These are phyloP conservation scores for Drosophila yakuba DNA, from an alignment of 1,140 invertebrate species.

Conservation along the genomic window DNA sequence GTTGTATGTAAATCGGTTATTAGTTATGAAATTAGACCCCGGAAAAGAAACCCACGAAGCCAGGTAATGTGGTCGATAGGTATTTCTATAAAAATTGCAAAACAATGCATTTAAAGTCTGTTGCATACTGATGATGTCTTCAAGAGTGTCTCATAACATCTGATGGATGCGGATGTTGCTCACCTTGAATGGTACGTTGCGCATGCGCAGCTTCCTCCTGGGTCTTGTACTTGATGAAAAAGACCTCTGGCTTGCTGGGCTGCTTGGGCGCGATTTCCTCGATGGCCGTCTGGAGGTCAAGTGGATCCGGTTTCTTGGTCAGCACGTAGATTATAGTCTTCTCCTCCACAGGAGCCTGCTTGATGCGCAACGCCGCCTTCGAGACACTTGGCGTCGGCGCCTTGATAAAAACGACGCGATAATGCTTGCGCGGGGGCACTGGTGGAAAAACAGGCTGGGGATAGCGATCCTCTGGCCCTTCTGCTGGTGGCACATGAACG, in stretches of 20 bases:
- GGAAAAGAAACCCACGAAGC: background rate
- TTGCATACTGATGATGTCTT: slow-evolving; percentile 38
- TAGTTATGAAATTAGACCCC: slow-evolving; percentile 2
- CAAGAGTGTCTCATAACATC: background rate
- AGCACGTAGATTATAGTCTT: slow-evolving; percentile 94
- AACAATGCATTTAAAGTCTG: slow-evolving; percentile 25
- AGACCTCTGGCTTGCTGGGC: slow-evolving; percentile 91
- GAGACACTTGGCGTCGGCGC: slow-evolving; percentile 89
- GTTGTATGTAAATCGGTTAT: slow-evolving; percentile 10
- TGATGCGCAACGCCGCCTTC: slow-evolving; percentile 87
- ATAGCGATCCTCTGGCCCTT: slow-evolving; percentile 58
- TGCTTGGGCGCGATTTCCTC: slow-evolving; percentile 87
- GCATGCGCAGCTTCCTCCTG: slow-evolving; percentile 86
- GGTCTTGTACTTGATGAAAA: slow-evolving; percentile 91
- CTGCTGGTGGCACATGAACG: slow-evolving; percentile 78
- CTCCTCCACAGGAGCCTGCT: slow-evolving; percentile 90
- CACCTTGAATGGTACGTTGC: slow-evolving; percentile 84
- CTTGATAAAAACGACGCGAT: slow-evolving; percentile 95
- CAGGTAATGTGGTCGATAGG: background rate
- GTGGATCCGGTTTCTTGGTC: slow-evolving; percentile 90
- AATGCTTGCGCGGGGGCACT: slow-evolving; percentile 90
- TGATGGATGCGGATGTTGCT: slow-evolving; percentile 26
- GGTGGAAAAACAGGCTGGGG: slow-evolving; percentile 45
- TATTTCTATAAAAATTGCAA: slow-evolving; percentile 10
- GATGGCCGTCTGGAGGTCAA: slow-evolving; percentile 85